Percentiles rank a stretch among this genome's conserved stretches.
phyloP scores from a whole-genome alignment of 2,797 vertebrate genomes.

The Bovichtus diacanthus region DNA sequence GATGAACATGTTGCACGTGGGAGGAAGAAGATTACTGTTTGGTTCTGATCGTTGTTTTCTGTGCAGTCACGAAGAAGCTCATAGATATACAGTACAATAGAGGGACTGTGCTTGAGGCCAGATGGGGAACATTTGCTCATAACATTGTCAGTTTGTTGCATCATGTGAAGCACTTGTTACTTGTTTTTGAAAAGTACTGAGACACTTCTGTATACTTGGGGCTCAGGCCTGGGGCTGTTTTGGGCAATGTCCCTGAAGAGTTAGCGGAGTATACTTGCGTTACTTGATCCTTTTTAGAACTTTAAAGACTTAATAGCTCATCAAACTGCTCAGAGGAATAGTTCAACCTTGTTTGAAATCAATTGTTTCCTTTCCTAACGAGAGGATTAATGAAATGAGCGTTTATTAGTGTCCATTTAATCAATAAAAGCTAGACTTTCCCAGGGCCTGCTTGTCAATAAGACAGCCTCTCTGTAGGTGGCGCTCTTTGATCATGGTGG shows the following conservation, averaged over 20 bases:
- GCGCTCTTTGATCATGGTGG: constrained; percentile 26
- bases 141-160: not conserved
- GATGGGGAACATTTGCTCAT: not conserved
- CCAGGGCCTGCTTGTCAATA: not conserved
- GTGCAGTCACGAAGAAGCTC: not conserved
- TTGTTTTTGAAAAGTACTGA: not conserved
- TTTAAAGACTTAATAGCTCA: not conserved
- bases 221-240: no score
- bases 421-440: not conserved
- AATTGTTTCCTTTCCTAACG: not conserved
- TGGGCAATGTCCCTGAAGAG: no score
- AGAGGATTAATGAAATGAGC: not conserved
- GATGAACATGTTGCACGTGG: constrained; percentile 42
- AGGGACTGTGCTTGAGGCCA: not conserved
- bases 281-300: not conserved
- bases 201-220: not conserved
- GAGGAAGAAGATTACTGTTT: constrained; percentile 27
- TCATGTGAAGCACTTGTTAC: not conserved
- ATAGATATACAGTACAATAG: not conserved
- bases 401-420: not conserved
- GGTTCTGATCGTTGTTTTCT: constrained; percentile 18
- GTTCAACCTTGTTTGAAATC: not conserved
- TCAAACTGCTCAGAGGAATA: not conserved
- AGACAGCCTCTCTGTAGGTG: constrained; percentile 42
- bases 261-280: no score